Base-by-base conservation (phyloP, 2,113 vertebrate genomes). In the Limnothrissa miodon region DNA sequence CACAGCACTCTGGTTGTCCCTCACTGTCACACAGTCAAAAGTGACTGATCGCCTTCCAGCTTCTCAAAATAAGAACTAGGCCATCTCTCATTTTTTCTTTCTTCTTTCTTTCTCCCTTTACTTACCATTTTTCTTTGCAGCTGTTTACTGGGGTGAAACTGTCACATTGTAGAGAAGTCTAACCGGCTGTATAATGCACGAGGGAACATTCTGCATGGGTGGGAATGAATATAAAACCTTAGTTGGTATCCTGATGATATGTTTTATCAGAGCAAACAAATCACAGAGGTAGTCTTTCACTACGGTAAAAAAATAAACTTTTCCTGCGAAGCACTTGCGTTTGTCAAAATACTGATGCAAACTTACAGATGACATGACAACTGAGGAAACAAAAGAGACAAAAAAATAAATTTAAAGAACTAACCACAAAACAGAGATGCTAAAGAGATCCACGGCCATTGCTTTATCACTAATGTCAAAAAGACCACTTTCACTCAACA, bases 31-130 rank as follows among this genome's bases (percentile, higher is more conserved):
- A 78, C 83, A 23, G 83, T 51, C 83, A 85, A 84, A 51, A 80
- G 39, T 53, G 62, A 85, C 85, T 87, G 80, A 87, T 86, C 83
- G 81, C 78, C 42, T 80, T 85, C 85, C 45, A 78, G 82, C 83
- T 85, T 83, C 82, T 85, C 88, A 85, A 89, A 66, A 90, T 85
- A 86, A 90, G 90, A 94, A 92, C 90, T 91, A 87, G 92, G 92
- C 91, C 92, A 92, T 88, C 88, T 13, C 59, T 29, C 8, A 10
- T 1, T 66, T 1, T 33, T 90, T 90, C 90, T 87, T 91, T 92
- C 90, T 89, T 92, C 86, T 86, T 83, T 70, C 86, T 42, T 42
- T 6, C 42, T 42, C n/a, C 82, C 80, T 88, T 39, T 83, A 62
- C 83, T 87, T 87, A 15, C 23, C 11, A 80, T 45, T 45, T n/a